Evolutionary conservation across 2,888 invertebrate genomes (phyloP).

Genomic region (Harpalus rubripes): DNA sequence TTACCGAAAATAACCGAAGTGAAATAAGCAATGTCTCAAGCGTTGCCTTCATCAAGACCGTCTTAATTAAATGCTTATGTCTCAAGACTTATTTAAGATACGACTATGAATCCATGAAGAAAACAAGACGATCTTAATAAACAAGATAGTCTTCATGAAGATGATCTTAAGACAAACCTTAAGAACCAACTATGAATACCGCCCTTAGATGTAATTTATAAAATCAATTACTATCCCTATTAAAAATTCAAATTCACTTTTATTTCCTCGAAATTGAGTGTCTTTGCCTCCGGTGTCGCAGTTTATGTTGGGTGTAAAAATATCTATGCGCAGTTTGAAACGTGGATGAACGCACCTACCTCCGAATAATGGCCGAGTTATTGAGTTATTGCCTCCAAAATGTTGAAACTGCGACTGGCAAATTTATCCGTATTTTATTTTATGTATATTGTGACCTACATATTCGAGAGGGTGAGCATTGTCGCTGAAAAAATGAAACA

Average conservation of each 20-base stretch:
- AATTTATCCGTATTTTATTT: slow-evolving; percentile 45
- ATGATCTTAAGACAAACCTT: too few species aligned
- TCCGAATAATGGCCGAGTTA: slow-evolving; percentile 10
- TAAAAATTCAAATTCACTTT: neutral
- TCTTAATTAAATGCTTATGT: too few species aligned
- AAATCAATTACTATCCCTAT: neutral
- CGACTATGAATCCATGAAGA: too few species aligned
- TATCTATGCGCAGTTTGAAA: neutral
- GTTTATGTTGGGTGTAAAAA: neutral
- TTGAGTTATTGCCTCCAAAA: slow-evolving; percentile 15
- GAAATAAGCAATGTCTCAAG: too few species aligned
- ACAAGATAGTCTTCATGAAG: too few species aligned
- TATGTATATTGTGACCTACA: slow-evolving; percentile 33
- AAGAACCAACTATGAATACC: too few species aligned
- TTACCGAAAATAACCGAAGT: too few species aligned
- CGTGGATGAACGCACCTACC: neutral
- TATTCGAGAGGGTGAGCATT: neutral
- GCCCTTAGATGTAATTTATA: too few species aligned
- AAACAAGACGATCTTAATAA: too few species aligned
- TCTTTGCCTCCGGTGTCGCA: neutral
- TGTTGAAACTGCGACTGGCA: slow-evolving; percentile 15
- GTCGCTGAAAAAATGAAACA: slow-evolving; percentile 32
- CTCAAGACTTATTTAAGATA: too few species aligned
- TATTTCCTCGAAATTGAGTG: neutral
- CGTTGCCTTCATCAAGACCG: too few species aligned